A percentile compares a stretch with the other conserved stretches of the same genome.
Conservation (phyloP, 2,797 vertebrate species). For the Sebastes steindachneri region DNA sequence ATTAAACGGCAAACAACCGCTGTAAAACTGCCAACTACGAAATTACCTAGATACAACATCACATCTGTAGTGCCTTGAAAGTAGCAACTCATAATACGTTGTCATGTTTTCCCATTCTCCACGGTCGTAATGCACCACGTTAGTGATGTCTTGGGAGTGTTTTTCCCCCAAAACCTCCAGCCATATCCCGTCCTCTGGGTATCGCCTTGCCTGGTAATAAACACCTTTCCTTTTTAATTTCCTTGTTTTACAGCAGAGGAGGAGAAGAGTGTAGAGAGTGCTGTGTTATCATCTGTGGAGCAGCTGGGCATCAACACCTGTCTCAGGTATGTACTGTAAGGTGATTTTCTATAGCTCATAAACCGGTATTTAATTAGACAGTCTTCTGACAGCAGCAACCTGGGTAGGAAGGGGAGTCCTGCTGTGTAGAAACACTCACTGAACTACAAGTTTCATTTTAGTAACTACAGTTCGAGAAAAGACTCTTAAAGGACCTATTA, state of each 20-base stretch:
- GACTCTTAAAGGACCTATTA: neutral
- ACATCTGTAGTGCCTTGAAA: conserved; percentile 12
- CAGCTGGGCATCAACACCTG: conserved; percentile 89
- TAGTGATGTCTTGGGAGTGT: conserved; percentile 8
- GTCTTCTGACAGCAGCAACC: neutral
- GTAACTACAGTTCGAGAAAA: neutral
- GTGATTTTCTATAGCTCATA: conserved; percentile 16
- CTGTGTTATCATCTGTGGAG: conserved; percentile 85
- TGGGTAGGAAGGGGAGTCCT: neutral
- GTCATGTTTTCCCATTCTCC: conserved; percentile 16
- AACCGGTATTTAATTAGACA: conserved; percentile 2
- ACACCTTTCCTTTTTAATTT: conserved; percentile 27
- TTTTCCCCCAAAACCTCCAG: neutral
- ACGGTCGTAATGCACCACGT: neutral
- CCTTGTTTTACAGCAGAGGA: conserved; percentile 76
- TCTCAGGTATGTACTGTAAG: conserved; percentile 84
- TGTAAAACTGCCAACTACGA: conserved; percentile 20
- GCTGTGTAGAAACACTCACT: neutral
- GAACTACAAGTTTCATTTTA: neutral
- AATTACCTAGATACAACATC: conserved; percentile 16
- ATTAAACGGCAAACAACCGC: conserved; percentile 37
- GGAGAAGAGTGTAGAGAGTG: conserved; percentile 77
- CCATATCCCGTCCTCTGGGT: neutral
- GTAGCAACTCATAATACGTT: conserved; percentile 12
- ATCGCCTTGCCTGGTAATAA: conserved; percentile 2